Evolutionary conservation across 2,797 vertebrate genomes (phyloP), one percentile per base, ranked within the genome.

Genomic region (Psittacula derbiana): DNA sequence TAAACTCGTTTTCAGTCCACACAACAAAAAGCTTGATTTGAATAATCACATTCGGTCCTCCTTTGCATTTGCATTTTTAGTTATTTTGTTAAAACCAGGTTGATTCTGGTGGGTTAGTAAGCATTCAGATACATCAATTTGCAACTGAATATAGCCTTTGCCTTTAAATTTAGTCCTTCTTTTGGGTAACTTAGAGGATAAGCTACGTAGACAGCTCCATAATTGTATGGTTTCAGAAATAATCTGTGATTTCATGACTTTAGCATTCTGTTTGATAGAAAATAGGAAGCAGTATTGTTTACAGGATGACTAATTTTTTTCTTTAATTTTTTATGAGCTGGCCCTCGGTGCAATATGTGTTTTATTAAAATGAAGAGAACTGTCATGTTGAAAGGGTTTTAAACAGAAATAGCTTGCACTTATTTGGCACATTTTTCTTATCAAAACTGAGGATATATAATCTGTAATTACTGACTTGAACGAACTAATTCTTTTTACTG

Each of bases 41-140:
- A 91, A 87, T 86, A 95, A 65, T 83, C 53, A 86, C 30, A 91
- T 92, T 67, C 64, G 57, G 16, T 38, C 31, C n/a, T 80, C 31
- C 50, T 76, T 83, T 80, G 7, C 41, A 43, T 90, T 93, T 94
- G 18, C 33, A 30, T 94, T 94, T 95, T 86, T 57, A 74, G 61
- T 53, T 90, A 61, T 79, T 92, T 90, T 93, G 52, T 88, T 90
- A 80, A 65, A 88, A 92, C 5, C 14, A 28, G 33, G 28, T 49
- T 86, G 72, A 74, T 91, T 88, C 57, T 64, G 57, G 24, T 74
- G 61, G 57, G 33, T 78, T 91, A 83, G 41, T 25, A 83, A 90
- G 38, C 44, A 41, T 83, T 80, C 41, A 70, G 69, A 71, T 80
- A 18, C 43, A 41, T 61, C 5, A 15, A 31, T 93, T 93, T 90